Evolutionary conservation across 2,797 vertebrate genomes (phyloP).

Genomic region (Lepilemur ruficaudatus): DNA sequence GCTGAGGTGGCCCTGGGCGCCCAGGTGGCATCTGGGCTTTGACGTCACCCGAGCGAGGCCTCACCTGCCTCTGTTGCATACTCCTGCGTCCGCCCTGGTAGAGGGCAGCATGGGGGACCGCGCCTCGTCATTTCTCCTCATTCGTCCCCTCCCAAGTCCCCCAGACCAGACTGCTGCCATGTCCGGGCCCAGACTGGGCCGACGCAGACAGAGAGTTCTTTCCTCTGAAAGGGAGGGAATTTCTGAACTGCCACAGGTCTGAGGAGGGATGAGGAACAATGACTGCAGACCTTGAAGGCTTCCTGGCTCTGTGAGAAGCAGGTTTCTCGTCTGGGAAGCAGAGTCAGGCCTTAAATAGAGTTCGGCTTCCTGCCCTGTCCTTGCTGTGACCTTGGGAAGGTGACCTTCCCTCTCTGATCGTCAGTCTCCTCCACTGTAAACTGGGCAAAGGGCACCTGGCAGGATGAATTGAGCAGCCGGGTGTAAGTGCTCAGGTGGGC

Average conservation of each 20-base stretch:
- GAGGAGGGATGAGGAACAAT: too few relatives aligned
- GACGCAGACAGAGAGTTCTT: neutral
- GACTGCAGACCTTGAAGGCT: neutral
- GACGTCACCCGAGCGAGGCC: neutral
- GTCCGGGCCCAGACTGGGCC: neutral
- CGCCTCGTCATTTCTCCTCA: neutral
- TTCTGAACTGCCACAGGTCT: fast-evolving
- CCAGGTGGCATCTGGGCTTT: neutral
- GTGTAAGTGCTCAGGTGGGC: neutral
- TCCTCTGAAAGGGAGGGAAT: neutral
- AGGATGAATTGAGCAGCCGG: neutral
- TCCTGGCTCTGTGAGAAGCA: neutral
- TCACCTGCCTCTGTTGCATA: neutral
- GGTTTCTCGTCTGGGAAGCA: neutral
- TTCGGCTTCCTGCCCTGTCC: neutral
- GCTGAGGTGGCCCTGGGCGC: neutral
- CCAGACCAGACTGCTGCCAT: neutral
- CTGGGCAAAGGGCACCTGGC: neutral
- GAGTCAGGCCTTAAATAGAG: neutral
- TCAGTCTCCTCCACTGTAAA: neutral
- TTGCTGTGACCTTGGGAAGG: neutral
- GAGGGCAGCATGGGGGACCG: neutral
- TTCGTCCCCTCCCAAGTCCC: neutral
- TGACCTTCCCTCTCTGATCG: constrained; percentile 1
- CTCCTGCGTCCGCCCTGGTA: neutral